phyloP scores from a whole-genome alignment of 1,140 invertebrate genomes.

The Pogonus chalceus region DNA sequence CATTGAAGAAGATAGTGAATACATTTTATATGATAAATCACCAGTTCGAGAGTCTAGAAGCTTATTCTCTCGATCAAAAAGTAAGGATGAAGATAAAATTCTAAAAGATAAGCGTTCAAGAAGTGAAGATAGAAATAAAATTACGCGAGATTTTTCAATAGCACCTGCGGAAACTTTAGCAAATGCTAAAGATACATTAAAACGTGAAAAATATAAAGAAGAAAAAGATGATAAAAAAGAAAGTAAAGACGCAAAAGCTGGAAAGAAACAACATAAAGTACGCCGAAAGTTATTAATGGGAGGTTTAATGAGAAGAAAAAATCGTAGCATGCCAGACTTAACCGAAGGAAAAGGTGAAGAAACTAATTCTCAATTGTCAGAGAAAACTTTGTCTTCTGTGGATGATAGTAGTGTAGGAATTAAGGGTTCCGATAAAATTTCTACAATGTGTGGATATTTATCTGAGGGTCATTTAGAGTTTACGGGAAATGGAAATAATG shows the following conservation, averaged over 20 bases:
- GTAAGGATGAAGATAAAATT: constrained; percentile 54
- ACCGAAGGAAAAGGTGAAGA: constrained; percentile 54
- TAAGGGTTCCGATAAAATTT: constrained; percentile 45
- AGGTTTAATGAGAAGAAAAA: constrained; percentile 76
- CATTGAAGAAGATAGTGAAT: constrained; percentile 60
- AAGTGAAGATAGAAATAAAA: constrained; percentile 71
- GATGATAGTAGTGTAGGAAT: constrained; percentile 64
- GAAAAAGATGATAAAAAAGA: constrained; percentile 49
- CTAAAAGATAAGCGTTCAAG: constrained; percentile 60
- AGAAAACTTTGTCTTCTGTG: constrained; percentile 39
- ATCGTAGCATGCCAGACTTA: constrained; percentile 83
- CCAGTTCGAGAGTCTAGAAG: constrained; percentile 52
- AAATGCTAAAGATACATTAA: constrained; percentile 44
- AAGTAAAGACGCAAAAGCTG: constrained; percentile 57
- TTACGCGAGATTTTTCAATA: constrained; percentile 54
- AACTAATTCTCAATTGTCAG: constrained; percentile 29
- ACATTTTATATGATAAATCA: constrained; percentile 47
- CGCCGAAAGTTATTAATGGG: constrained; percentile 80
- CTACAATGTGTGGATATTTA: constrained; percentile 65
- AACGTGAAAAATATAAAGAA: constrained; percentile 47
- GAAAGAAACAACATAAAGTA: constrained; percentile 86
- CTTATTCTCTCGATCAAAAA: constrained; percentile 55
- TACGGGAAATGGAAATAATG: constrained; percentile 40
- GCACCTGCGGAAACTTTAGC: constrained; percentile 44
- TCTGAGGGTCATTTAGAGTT: constrained; percentile 80